Evolutionary conservation across 1,140 invertebrate genomes (phyloP), one percentile per base, ranked within the genome.

Genomic region (Epicauta chinensis): DNA sequence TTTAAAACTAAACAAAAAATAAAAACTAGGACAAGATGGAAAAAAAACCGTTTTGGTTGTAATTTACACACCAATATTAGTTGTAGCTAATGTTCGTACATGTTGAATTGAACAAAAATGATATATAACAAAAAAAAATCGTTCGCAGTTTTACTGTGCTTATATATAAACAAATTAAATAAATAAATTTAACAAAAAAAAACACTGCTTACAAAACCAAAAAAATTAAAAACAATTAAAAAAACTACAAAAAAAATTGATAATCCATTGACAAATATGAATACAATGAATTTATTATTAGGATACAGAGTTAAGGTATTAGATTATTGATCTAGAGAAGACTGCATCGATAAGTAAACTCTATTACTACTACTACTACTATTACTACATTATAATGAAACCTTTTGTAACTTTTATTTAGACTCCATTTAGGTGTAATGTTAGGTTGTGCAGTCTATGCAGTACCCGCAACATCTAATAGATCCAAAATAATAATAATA

Each of bases 261-360:
- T 66, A 69, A 69, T 69, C 65, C 65, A 69, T 69, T 67, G 67
- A 68, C 67, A 70, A 69, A 66, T 66, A 69, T 63, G 56, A 61
- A 70, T 68, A 71, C 66, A 71, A 70, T 68, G 67, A 69, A 70
- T 67, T 69, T 70, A 68, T 66, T 64, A 53, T 64, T 66, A 70
- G 65, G 56, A 59, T 62, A 64, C 55, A 64, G 53, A 59, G 49
- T 60, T 64, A 62, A 65, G 60, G 59, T 61, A n/a, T 66, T 65
- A 65, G 57, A 63, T 49, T 58, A 62, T 23, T 58, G 42, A 56
- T 59, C 59, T 63, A 66, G 62, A 63, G 58, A 68, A 65, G 61
- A 67, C 67, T 69, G 66, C 66, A 65, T 67, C 58, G 56, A 56
- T 62, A 62, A 65, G 55, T 59, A 57, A 62, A 67, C 56, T 64